Base-by-base conservation (phyloP, 1,140 invertebrate genomes). In the Zophobas morio region DNA sequence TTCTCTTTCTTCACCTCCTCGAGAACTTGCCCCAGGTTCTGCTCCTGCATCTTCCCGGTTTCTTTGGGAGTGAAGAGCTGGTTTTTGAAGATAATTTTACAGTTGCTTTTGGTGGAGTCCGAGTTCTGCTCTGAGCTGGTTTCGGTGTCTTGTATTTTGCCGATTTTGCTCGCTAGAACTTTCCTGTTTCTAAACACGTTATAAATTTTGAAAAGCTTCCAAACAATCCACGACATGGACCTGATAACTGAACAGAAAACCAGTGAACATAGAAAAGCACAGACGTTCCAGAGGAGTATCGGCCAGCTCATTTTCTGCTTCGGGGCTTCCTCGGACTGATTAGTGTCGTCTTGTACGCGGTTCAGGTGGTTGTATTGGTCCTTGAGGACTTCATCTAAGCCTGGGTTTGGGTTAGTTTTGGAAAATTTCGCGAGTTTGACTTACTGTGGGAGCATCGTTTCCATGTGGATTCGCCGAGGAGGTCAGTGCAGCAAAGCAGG, bases 281-380 rank as follows among this genome's bases (percentile, higher is more conserved):
- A 66, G 32, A 66, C 3, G 20, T 66, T 66, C 60, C 60, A 66
- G 2, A 66, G 39, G 6, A 66, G 39, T 1, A 66, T 66, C 6
- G 60, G 39, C 60, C 60, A 66, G 60, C 42, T 66, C 39, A 66
- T n/a, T 33, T 66, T 66, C 6, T 51, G 49, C n/a, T 32, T 66
- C 1, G 60, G 8, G 33, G 37, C n/a, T 40, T 66, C 37, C 2
- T 66, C 60, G 6, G 6, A 2, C 3, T 5, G 20, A 20, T 63
- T 63, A n/a, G 1, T 66, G 3, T 46, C 37, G 2, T n/a, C 2
- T 0, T 66, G 60, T 2, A 32, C 32, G 6, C 20, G 6, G 20
- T 2, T 42, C 8, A 66, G 6, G 3, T 66, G n/a, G 36, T 20
- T 42, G 20, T 33, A 66, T 20, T 66, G 60, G 2, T 39, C 60